Conservation (phyloP, 2,797 vertebrate species). For the Thaleichthys pacificus region DNA sequence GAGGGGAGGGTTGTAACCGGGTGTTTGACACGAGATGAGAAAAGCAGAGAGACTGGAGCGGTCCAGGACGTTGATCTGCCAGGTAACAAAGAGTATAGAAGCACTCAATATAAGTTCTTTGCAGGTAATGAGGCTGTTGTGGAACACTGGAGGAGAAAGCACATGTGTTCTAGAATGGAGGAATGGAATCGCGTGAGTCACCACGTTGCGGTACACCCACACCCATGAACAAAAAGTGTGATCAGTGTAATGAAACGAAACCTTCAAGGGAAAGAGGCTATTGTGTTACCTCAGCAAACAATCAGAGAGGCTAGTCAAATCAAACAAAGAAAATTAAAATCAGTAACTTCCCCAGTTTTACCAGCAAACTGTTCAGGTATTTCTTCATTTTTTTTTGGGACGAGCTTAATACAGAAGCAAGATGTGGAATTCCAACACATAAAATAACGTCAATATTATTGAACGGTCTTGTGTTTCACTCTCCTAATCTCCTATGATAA, state of each 20-base stretch:
- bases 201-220: background rate
- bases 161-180: constrained; percentile 28
- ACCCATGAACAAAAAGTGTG: constrained; percentile 2
- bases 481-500: background rate
- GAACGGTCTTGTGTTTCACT: constrained; percentile 26
- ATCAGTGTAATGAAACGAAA: constrained; percentile 6
- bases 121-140: constrained; percentile 46
- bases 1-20: constrained; percentile 35
- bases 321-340: background rate
- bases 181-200: constrained; percentile 15
- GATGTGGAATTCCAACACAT: constrained; percentile 10
- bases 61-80: constrained; percentile 39
- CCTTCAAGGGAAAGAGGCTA: constrained; percentile 15
- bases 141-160: constrained; percentile 27
- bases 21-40: constrained; percentile 58
- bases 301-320: constrained; percentile 25
- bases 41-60: constrained; percentile 53
- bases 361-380: constrained; percentile 10
- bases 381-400: constrained; percentile 12
- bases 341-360: constrained; percentile 13
- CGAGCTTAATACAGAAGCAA: constrained; percentile 18
- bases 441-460: constrained; percentile 19
- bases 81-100: background rate
- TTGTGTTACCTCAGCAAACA: constrained; percentile 33
- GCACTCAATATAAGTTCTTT: too few relatives aligned